Base-by-base conservation (phyloP, 2,888 invertebrate genomes). In the Stegana nigrithorax region DNA sequence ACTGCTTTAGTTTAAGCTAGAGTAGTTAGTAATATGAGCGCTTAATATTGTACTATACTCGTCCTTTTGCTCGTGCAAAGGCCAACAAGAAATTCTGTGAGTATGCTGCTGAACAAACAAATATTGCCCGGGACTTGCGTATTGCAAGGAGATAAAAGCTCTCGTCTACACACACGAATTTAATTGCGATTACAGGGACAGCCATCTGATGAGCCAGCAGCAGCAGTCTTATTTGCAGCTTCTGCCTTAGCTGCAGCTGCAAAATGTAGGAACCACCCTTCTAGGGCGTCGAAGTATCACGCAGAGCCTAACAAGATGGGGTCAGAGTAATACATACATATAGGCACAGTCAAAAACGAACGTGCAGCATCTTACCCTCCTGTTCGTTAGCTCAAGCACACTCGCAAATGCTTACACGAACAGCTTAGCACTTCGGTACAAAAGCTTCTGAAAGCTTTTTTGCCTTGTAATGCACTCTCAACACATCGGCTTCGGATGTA, bases 61-160 rank as follows among this genome's bases (percentile, higher is more conserved):
- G n/a, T 65, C 66, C 65, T 66, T 63, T 65, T 62, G 65, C 65
- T 69, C 65, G 67, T 73, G 71, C 67, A 73, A 74, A 73, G 76
- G 67, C 70, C 67, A 71, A 25, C 53, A 67, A 70, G 77, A 78
- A 75, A 74, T 32, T 73, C 77, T 76, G 78, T 69, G 70, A 73
- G 71, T 75, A 73, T 72, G 78, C 72, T 70, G 70, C 77, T 73
- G 72, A 75, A 75, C 72, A 78, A 76, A 75, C 71, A 71, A 76
- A 76, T 77, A 79, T 75, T 75, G 75, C 75, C 75, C 79, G 74
- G 75, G 75, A 76, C 75, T 75, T 72, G 76, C 74, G 71, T 79
- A 67, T 69, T 74, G 53, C 69, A 78, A 65, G 67, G 69, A 75
- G 76, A 78, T 75, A 69, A 75, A 75, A 75, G 75, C 75, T 75